Evolutionary conservation across 2,797 vertebrate species (phyloP).

Genomic region (Melanogrammus aeglefinus): DNA sequence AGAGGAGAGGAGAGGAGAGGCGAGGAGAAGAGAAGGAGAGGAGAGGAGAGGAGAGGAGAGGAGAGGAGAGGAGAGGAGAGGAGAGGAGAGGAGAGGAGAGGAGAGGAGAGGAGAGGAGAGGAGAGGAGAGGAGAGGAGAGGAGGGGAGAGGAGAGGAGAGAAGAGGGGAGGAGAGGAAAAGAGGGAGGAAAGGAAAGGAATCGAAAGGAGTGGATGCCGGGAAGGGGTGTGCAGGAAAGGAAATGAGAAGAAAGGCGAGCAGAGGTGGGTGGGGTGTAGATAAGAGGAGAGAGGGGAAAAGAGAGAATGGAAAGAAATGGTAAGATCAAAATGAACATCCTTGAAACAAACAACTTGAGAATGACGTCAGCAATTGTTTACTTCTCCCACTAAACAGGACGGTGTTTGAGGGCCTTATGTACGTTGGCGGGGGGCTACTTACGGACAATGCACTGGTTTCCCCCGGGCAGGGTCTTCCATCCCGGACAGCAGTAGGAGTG

Average conservation of each 20-base stretch:
- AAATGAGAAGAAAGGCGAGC: background rate
- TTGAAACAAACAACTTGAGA: background rate
- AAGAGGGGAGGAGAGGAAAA: background rate
- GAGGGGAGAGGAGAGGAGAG: too few species aligned
- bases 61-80: background rate
- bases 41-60: background rate
- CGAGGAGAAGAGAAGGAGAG: background rate
- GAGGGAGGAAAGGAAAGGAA: constrained; percentile 8
- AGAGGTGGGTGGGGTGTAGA: background rate
- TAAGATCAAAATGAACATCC: background rate
- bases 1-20: too few species aligned
- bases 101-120: background rate
- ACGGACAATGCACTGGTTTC: constrained; percentile 99
- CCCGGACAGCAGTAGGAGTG: constrained; percentile 98
- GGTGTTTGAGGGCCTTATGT: constrained; percentile 22
- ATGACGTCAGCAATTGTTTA: constrained; percentile 11
- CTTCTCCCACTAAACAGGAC: constrained; percentile 5
- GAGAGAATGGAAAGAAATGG: background rate
- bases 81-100: too few species aligned
- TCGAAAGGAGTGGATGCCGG: background rate
- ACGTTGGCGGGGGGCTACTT: constrained; percentile 72
- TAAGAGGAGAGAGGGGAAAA: background rate
- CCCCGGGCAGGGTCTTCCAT: constrained; percentile 96
- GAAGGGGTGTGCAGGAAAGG: background rate
- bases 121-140: too few species aligned